A percentile compares a stretch with the other conserved stretches of the same genome.
phyloP scores from a whole-genome alignment of 2,888 invertebrate species.

The Aquatica leii region DNA sequence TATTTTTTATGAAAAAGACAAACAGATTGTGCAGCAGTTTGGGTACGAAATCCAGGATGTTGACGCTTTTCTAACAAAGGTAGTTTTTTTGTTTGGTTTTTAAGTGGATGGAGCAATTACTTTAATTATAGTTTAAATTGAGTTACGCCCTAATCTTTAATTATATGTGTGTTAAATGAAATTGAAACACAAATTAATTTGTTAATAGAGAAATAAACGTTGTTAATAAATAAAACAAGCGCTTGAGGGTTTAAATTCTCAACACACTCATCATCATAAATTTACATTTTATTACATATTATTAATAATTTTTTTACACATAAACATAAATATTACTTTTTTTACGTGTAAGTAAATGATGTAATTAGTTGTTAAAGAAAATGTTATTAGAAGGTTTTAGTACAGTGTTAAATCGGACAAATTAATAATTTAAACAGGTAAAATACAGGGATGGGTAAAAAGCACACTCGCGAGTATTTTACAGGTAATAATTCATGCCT shows the following conservation, averaged over 20 bases:
- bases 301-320: not conserved
- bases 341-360: not conserved
- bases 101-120: not conserved
- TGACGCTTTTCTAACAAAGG: conserved; percentile 80
- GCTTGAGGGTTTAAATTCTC: conserved; percentile 12
- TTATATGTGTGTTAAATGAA: not conserved
- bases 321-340: not conserved
- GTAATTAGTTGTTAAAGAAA: too few relatives aligned
- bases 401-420: conserved; percentile 1
- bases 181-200: conserved; percentile 13
- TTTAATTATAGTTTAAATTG: not conserved
- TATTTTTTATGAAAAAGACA: conserved; percentile 47
- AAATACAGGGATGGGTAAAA: conserved; percentile 14
- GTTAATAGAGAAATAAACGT: conserved; percentile 7
- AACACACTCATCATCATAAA: conserved; percentile 15
- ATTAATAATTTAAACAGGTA: conserved; percentile 19
- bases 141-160: conserved; percentile 3
- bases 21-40: conserved; percentile 60
- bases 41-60: conserved; percentile 84
- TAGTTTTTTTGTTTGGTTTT: conserved; percentile 45
- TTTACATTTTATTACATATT: conserved; percentile 15
- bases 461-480: conserved; percentile 21
- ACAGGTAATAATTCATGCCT: conserved; percentile 44
- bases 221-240: conserved; percentile 7
- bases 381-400: conserved; percentile 1